These are phyloP conservation scores for Prorops nasuta DNA, from an alignment of 1,140 invertebrate species.

Conservation along the genomic window DNA sequence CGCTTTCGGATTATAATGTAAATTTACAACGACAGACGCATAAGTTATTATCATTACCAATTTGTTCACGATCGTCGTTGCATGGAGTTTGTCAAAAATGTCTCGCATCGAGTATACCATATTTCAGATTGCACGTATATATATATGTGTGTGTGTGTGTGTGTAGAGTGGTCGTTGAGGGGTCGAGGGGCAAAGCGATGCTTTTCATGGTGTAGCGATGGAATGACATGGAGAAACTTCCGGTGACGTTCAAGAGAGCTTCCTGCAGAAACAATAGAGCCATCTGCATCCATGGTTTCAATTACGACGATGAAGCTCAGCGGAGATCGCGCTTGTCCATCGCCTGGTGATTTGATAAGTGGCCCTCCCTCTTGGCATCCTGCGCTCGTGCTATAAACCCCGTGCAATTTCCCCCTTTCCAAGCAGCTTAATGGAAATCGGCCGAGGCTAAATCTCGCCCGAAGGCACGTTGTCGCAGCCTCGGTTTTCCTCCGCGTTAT, in stretches of 20 bases:
- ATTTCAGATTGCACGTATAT: too few relatives aligned
- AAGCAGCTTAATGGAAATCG: conserved; percentile 15
- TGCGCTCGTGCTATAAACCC: conserved; percentile 1
- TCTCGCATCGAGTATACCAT: too few relatives aligned
- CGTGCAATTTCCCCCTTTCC: not conserved
- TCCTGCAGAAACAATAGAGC: conserved; percentile 26
- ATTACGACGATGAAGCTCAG: conserved; percentile 13
- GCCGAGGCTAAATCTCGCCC: conserved; percentile 12
- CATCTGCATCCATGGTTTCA: conserved; percentile 27
- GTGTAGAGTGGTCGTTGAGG: conserved; percentile 11
- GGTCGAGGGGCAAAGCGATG: not conserved
- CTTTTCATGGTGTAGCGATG: conserved; percentile 10
- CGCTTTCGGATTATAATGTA: too few relatives aligned
- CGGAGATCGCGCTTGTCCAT: conserved; percentile 24
- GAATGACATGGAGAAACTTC: conserved; percentile 11
- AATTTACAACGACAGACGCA: too few relatives aligned
- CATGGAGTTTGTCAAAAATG: too few relatives aligned
- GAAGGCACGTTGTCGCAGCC: conserved; percentile 11
- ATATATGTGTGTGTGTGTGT: too few relatives aligned
- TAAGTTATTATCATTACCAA: too few relatives aligned
- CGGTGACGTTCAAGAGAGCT: conserved; percentile 15
- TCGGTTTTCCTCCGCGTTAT: conserved; percentile 30
- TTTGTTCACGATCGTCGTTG: too few relatives aligned
- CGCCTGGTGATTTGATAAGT: conserved; percentile 33
- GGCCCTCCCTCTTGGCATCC: conserved; percentile 10